Conservation (phyloP, 1,140 invertebrate species). For the Pseudachorutes palmiensis region DNA sequence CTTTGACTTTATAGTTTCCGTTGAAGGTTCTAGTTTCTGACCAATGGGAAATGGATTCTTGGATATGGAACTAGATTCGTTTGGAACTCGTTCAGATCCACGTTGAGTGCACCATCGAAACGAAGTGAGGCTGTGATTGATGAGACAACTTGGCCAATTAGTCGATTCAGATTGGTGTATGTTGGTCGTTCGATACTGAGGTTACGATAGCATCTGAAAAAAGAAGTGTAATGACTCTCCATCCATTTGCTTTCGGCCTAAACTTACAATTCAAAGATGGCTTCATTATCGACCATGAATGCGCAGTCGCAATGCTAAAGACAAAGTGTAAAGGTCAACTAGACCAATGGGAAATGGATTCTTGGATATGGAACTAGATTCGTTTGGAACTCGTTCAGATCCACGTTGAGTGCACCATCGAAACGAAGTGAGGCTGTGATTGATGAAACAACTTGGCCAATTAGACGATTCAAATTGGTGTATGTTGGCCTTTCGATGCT, state of each 20-base stretch:
- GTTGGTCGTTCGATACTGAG: slow-evolving; percentile 53
- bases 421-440: slow-evolving; percentile 53
- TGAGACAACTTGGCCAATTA: slow-evolving; percentile 52
- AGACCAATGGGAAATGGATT: slow-evolving; percentile 48
- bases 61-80: slow-evolving; percentile 54
- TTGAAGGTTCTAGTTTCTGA: slow-evolving; percentile 50
- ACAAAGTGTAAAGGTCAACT: neutral
- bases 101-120: too few relatives aligned
- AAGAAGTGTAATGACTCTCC: too few relatives aligned
- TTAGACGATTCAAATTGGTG: slow-evolving; percentile 50
- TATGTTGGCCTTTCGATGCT: slow-evolving; percentile 53
- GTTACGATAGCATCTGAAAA: too few relatives aligned
- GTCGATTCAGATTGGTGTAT: slow-evolving; percentile 49
- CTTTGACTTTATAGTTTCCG: too few relatives aligned
- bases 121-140: too few relatives aligned
- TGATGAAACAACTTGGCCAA: slow-evolving; percentile 52
- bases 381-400: slow-evolving; percentile 55
- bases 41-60: slow-evolving; percentile 50
- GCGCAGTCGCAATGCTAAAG: slow-evolving; percentile 40
- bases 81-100: slow-evolving; percentile 56
- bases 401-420: slow-evolving; percentile 54
- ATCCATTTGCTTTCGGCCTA: too few relatives aligned
- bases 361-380: slow-evolving; percentile 53
- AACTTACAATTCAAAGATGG: slow-evolving; percentile 54
- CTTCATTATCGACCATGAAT: slow-evolving; percentile 62